These are phyloP conservation scores for Magallana gigas DNA, from an alignment of 1,140 invertebrate species.

Conservation along the genomic window DNA sequence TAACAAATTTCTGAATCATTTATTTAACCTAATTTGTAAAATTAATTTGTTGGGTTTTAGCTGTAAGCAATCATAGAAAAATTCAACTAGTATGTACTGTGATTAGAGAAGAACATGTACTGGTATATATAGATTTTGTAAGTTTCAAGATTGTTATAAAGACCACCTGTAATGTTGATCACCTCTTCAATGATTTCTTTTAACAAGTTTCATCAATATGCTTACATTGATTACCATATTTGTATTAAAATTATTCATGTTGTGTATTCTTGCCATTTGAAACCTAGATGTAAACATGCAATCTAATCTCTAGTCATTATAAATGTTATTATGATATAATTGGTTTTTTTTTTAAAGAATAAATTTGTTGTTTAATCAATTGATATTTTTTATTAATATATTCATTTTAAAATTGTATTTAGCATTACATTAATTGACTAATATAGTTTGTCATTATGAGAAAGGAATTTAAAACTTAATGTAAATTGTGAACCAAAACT, in stretches of 20 bases:
- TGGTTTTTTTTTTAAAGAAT: neutral
- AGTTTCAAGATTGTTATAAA: neutral
- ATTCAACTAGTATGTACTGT: no score
- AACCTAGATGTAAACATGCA: neutral
- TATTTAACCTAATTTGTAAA: no score
- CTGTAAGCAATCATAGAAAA: no score
- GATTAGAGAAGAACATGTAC: no score
- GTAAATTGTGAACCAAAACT: no score
- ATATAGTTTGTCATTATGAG: neutral
- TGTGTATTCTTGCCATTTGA: slow-evolving; percentile 10
- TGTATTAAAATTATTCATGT: neutral
- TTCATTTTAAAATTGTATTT: neutral
- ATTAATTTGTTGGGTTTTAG: no score
- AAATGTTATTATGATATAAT: slow-evolving; percentile 1
- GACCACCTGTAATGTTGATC: neutral
- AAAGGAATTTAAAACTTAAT: neutral
- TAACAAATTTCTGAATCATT: no score
- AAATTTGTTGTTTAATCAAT: neutral
- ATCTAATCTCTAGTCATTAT: neutral
- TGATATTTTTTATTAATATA: neutral
- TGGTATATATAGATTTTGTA: neutral
- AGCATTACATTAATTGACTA: neutral
- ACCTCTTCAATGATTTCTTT: neutral
- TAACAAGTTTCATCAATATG: neutral
- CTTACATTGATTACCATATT: neutral